Percentiles rank a stretch among this genome's conserved stretches.
Conservation (phyloP, 2,797 vertebrate species). For the Silurus aristotelis region DNA sequence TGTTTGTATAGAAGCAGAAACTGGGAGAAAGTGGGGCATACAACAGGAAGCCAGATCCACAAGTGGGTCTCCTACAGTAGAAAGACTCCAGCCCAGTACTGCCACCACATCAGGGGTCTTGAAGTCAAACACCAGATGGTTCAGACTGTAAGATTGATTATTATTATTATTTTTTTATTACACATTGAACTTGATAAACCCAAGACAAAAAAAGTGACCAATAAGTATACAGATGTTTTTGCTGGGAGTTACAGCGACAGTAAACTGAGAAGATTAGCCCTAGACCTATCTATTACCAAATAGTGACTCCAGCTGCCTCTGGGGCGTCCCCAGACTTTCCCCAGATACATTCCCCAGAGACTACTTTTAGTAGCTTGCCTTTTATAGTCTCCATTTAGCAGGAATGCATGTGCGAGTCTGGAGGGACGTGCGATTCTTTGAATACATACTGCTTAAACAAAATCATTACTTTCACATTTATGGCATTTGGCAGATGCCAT, state of each 20-base stretch:
- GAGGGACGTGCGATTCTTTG: no score
- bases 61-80: conserved; percentile 79
- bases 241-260: neutral
- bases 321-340: neutral
- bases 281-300: neutral
- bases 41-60: conserved; percentile 77
- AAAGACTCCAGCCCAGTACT: conserved; percentile 80
- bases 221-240: neutral
- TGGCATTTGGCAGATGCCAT: no score
- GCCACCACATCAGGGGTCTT: conserved; percentile 75
- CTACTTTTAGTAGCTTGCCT: neutral
- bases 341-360: neutral
- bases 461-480: no score
- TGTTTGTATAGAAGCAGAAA: conserved; percentile 62
- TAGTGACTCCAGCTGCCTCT: neutral
- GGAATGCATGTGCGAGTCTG: no score
- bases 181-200: neutral
- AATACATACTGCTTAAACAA: no score
- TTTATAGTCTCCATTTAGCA: neutral
- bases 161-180: neutral
- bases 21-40: conserved; percentile 71
- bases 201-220: neutral
- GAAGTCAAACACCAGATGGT: conserved; percentile 81
- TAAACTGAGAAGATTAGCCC: neutral
- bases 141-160: conserved; percentile 65